phyloP scores from a whole-genome alignment of 1,140 invertebrate species.

The Galleria mellonella region DNA sequence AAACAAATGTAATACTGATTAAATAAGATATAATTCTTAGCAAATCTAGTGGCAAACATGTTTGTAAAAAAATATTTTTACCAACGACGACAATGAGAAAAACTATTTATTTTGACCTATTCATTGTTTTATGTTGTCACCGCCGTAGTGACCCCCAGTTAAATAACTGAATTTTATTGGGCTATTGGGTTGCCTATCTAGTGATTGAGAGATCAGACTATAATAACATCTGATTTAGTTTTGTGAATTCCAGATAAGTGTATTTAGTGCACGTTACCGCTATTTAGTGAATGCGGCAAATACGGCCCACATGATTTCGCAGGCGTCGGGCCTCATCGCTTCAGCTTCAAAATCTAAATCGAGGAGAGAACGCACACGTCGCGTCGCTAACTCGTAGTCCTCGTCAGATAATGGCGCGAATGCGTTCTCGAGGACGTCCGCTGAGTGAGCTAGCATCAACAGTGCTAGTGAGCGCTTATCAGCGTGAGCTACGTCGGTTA shows the following conservation, averaged over 20 bases:
- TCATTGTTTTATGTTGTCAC: too few relatives aligned
- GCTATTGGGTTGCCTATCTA: neutral
- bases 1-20: too few relatives aligned
- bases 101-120: too few relatives aligned
- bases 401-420: constrained; percentile 98
- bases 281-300: constrained; percentile 99
- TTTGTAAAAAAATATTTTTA: too few relatives aligned
- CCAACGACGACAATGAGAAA: too few relatives aligned
- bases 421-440: constrained; percentile 99
- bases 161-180: too few relatives aligned
- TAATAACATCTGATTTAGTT: too few relatives aligned
- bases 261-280: constrained; percentile 24
- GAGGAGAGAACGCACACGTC: constrained; percentile 94
- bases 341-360: constrained; percentile 98
- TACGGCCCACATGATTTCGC: constrained; percentile 98
- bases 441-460: constrained; percentile 96
- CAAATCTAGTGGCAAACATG: too few relatives aligned
- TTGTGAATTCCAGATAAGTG: neutral
- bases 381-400: constrained; percentile 99
- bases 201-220: neutral
- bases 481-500: constrained; percentile 98
- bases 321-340: constrained; percentile 88
- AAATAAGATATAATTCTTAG: too few relatives aligned
- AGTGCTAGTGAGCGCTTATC: constrained; percentile 94
- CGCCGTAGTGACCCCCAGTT: too few relatives aligned